Conservation (phyloP, 2,888 invertebrate species). For the Lasioglossum marginatum region DNA sequence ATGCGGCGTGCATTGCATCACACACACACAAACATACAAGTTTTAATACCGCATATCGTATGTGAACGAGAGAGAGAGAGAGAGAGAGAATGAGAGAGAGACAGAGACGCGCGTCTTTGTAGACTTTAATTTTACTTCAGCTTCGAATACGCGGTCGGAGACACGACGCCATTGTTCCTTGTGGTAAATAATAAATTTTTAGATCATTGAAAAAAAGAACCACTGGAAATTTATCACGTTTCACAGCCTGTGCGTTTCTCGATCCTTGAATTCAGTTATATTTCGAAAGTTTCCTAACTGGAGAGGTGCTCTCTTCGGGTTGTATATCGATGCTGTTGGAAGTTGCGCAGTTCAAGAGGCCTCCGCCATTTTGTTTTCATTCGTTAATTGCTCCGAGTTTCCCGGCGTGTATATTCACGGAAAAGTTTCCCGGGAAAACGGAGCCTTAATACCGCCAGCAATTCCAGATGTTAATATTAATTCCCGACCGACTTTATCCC, state of each 20-base stretch:
- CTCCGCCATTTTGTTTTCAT: slow-evolving; percentile 11
- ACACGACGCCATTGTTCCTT: slow-evolving; percentile 18
- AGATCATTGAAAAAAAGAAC: background rate
- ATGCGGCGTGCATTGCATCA: slow-evolving; percentile 5
- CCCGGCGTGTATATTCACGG: background rate
- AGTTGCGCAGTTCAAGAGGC: slow-evolving; percentile 5
- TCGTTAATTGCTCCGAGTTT: slow-evolving; percentile 2
- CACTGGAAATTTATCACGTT: background rate
- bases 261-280: background rate
- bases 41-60: slow-evolving; percentile 2
- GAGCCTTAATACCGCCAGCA: background rate
- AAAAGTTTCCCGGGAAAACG: background rate
- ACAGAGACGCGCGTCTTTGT: background rate
- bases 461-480: background rate
- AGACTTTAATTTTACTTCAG: slow-evolving; percentile 4
- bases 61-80: slow-evolving; percentile 3
- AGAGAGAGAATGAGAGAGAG: background rate
- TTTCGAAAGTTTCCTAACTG: background rate
- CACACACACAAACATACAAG: background rate
- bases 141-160: slow-evolving; percentile 1
- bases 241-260: background rate
- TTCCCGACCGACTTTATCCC: background rate
- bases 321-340: slow-evolving; percentile 10
- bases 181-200: slow-evolving; percentile 13
- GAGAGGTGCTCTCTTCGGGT: background rate